phyloP scores from a whole-genome alignment of 1,140 invertebrate species.

The Drosophila kurseongensis region DNA sequence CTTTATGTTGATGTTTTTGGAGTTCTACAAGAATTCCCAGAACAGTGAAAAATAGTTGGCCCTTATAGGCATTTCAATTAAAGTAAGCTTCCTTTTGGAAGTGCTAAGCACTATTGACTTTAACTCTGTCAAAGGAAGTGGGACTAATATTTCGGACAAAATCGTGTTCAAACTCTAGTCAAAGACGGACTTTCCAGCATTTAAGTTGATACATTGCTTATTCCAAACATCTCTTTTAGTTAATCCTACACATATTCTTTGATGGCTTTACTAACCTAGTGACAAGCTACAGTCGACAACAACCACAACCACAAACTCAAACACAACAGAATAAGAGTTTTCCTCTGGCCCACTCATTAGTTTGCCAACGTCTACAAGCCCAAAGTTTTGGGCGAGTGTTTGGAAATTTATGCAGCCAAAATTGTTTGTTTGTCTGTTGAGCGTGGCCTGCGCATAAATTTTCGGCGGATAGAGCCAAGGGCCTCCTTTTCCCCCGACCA shows the following conservation, averaged over 20 bases:
- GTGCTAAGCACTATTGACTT: too few relatives aligned
- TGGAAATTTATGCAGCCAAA: conserved; percentile 68
- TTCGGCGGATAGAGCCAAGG: conserved; percentile 2
- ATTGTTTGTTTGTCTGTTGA: conserved; percentile 43
- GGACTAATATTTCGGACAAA: too few relatives aligned
- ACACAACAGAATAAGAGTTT: conserved; percentile 17
- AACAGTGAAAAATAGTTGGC: too few relatives aligned
- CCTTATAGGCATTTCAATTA: too few relatives aligned
- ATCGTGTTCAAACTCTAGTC: too few relatives aligned
- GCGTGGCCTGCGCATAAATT: conserved; percentile 26
- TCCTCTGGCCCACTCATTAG: conserved; percentile 29
- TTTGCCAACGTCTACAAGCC: conserved; percentile 38
- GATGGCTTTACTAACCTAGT: conserved; percentile 32
- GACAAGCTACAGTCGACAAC: conserved; percentile 18
- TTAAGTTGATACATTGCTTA: too few relatives aligned
- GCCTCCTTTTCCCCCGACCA: conserved; percentile 17
- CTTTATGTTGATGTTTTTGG: too few relatives aligned
- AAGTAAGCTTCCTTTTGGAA: too few relatives aligned
- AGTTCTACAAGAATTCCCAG: too few relatives aligned
- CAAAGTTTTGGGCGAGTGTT: conserved; percentile 27
- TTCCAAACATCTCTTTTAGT: too few relatives aligned
- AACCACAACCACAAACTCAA: conserved; percentile 13
- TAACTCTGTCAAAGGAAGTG: too few relatives aligned
- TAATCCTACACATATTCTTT: background rate
- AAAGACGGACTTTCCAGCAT: too few relatives aligned